A percentile compares a stretch with the other conserved stretches of the same genome.
Evolutionary conservation across 2,888 invertebrate species (phyloP).

Genomic region (Aspidapion aeneum): DNA sequence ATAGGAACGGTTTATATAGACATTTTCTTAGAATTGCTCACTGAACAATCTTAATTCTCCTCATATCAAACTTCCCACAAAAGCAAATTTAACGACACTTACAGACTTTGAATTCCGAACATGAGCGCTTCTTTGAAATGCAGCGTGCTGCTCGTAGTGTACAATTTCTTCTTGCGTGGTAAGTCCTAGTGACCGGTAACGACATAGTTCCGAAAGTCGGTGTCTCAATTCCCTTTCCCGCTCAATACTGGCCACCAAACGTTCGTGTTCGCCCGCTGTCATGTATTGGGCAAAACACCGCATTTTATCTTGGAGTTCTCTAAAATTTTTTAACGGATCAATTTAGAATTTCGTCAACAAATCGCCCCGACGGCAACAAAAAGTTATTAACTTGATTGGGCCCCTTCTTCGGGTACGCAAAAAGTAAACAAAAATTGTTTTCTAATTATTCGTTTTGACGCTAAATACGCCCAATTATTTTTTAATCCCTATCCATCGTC

Average conservation of each 20-base stretch:
- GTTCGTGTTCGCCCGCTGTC: constrained; percentile 79
- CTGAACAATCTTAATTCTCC: too few relatives aligned
- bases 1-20: too few relatives aligned
- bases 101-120: not conserved
- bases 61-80: too few relatives aligned
- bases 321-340: too few relatives aligned
- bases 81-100: not conserved
- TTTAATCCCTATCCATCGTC: too few relatives aligned
- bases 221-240: constrained; percentile 81
- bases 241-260: constrained; percentile 73
- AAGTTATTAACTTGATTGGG: too few relatives aligned
- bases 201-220: constrained; percentile 76
- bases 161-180: constrained; percentile 80
- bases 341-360: too few relatives aligned
- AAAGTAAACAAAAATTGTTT: not conserved
- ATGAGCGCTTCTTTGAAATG: constrained; percentile 49
- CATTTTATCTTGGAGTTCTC: constrained; percentile 80
- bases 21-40: too few relatives aligned
- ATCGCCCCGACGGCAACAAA: too few relatives aligned
- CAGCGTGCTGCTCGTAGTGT: constrained; percentile 72
- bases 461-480: too few relatives aligned
- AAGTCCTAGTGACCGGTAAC: constrained; percentile 83
- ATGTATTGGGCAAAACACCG: constrained; percentile 86
- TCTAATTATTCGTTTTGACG: not conserved
- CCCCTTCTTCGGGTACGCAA: too few relatives aligned